phyloP scores from a whole-genome alignment of 1,140 invertebrate genomes.

The Physella acuta region DNA sequence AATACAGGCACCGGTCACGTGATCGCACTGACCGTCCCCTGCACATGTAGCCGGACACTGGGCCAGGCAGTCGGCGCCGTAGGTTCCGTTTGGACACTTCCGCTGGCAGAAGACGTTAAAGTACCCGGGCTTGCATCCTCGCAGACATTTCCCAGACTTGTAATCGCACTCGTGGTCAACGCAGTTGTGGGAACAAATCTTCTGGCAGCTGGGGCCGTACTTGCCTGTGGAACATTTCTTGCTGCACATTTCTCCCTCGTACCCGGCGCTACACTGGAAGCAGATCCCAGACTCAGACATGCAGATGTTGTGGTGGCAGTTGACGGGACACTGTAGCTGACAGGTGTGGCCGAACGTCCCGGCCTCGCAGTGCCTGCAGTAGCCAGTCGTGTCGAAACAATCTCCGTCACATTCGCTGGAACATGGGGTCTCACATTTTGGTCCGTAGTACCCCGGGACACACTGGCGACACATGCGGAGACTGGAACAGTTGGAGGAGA shows the following conservation, averaged over 20 bases:
- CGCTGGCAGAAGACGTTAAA: neutral
- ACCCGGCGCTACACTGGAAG: neutral
- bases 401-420: neutral
- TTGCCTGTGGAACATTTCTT: neutral
- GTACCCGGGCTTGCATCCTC: slow-evolving; percentile 15
- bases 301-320: neutral
- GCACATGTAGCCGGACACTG: slow-evolving; percentile 12
- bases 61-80: slow-evolving; percentile 2
- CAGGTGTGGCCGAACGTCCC: neutral
- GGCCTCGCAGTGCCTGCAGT: neutral
- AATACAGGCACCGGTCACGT: slow-evolving; percentile 10
- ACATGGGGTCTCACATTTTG: neutral
- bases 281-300: neutral
- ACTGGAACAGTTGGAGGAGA: neutral
- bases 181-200: slow-evolving; percentile 3
- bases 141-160: neutral
- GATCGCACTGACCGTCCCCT: neutral
- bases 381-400: neutral
- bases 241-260: neutral
- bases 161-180: neutral
- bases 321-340: neutral
- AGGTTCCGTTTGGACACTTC: slow-evolving; percentile 3
- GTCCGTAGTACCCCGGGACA: neutral
- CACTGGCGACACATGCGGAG: neutral
- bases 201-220: neutral